Percentiles rank a stretch among this genome's conserved stretches.
These are phyloP conservation scores for Galaxea fascicularis DNA, from an alignment of 92 coral and sea anemone species.

Conservation along the genomic window DNA sequence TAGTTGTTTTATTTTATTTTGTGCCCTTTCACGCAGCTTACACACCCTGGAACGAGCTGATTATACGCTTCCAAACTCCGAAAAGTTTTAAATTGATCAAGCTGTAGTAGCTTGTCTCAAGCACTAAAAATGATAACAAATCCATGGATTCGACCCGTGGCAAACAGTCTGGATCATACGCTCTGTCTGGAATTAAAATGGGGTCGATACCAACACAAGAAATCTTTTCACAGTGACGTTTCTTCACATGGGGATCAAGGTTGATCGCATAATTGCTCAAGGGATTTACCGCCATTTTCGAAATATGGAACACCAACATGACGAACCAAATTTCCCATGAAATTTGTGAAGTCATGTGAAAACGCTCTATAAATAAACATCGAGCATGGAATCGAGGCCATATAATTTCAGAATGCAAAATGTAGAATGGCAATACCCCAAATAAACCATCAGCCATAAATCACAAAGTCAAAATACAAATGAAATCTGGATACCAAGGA, in stretches of 20 bases:
- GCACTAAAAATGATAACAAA: conserved; percentile 46
- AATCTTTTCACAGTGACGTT: conserved; percentile 47
- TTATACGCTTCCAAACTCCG: conserved; percentile 60
- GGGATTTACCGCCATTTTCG: background rate
- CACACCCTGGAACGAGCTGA: conserved; percentile 61
- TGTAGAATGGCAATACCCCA: too few relatives aligned
- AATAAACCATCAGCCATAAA: too few relatives aligned
- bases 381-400: too few relatives aligned
- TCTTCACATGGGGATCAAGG: conserved; percentile 34
- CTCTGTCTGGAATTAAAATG: conserved; percentile 27
- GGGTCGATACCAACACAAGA: conserved; percentile 48
- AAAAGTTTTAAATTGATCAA: conserved; percentile 66
- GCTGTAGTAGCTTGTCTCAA: conserved; percentile 69
- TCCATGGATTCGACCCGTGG: conserved; percentile 56
- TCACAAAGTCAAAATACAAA: too few relatives aligned
- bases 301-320: conserved; percentile 66
- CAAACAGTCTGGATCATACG: conserved; percentile 54
- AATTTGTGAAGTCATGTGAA: conserved; percentile 57
- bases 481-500: too few relatives aligned
- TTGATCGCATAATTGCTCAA: conserved; percentile 41
- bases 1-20: conserved; percentile 42
- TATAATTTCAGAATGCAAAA: too few relatives aligned
- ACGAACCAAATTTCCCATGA: conserved; percentile 21
- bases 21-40: conserved; percentile 58
- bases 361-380: too few relatives aligned